phyloP scores from a whole-genome alignment of 2,797 vertebrate species.

The Chelmon rostratus region DNA sequence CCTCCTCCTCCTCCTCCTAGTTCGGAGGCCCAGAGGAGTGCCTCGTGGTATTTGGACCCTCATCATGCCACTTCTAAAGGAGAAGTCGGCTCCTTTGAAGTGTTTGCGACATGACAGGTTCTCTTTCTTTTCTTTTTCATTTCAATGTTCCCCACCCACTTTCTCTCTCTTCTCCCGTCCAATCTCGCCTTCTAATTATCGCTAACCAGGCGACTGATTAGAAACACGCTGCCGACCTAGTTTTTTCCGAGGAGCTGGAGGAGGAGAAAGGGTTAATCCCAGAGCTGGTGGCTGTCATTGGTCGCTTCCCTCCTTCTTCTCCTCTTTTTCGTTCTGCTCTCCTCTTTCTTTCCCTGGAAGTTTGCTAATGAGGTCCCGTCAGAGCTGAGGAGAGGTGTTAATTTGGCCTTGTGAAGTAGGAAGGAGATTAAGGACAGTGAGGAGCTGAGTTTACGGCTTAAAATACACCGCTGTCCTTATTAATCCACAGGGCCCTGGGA shows the following conservation, averaged over 20 bases:
- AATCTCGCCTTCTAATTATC: constrained; percentile 89
- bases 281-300: constrained; percentile 88
- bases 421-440: constrained; percentile 92
- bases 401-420: constrained; percentile 91
- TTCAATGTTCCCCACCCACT: constrained; percentile 84
- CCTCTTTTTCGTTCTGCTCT: constrained; percentile 78
- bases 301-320: constrained; percentile 85
- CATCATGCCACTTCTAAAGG: constrained; percentile 84
- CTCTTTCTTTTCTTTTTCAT: constrained; percentile 87
- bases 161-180: constrained; percentile 81
- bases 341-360: constrained; percentile 88
- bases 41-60: constrained; percentile 84
- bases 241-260: constrained; percentile 80
- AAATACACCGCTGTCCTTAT: constrained; percentile 92
- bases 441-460: constrained; percentile 91
- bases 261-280: constrained; percentile 89
- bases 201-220: constrained; percentile 90
- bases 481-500: constrained; percentile 88
- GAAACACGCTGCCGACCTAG: constrained; percentile 87
- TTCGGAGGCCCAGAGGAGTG: constrained; percentile 74
- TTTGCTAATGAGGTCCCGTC: constrained; percentile 92
- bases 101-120: constrained; percentile 88
- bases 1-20: constrained; percentile 47
- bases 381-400: constrained; percentile 91
- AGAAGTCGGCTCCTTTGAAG: constrained; percentile 86